Percentiles rank a stretch among this genome's conserved stretches.
phyloP scores from a whole-genome alignment of 2,113 vertebrate genomes.

The Malurus elegans region DNA sequence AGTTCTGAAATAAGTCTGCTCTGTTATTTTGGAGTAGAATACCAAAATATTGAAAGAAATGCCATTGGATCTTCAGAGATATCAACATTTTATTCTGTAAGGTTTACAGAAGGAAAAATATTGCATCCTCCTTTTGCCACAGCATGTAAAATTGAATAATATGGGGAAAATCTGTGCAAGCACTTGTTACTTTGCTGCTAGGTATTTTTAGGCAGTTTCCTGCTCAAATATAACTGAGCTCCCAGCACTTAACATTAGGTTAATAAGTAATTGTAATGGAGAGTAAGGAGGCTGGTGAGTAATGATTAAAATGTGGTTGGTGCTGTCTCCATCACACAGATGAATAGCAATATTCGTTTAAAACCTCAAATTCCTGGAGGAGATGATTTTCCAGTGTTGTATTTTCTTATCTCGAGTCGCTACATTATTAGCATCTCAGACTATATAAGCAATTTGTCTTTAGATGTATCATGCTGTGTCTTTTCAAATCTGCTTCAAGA shows the following conservation, averaged over 20 bases:
- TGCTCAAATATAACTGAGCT: background rate
- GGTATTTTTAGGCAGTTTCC: background rate
- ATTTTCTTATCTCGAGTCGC: background rate
- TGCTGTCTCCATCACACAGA: background rate
- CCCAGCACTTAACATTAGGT: background rate
- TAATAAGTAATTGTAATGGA: background rate
- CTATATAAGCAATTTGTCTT: background rate
- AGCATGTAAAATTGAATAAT: background rate
- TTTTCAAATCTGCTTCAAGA: background rate
- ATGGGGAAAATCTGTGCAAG: background rate
- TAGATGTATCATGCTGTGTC: no score
- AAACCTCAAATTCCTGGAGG: slow-evolving; percentile 5
- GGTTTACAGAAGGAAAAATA: background rate
- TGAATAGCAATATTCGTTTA: slow-evolving; percentile 31
- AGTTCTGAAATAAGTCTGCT: background rate
- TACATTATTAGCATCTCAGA: background rate
- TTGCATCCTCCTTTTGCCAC: background rate
- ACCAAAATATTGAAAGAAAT: background rate
- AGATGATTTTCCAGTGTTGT: background rate
- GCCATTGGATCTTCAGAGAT: background rate
- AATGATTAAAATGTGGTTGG: background rate
- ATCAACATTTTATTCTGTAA: background rate
- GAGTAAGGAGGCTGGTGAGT: background rate
- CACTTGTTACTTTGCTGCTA: background rate
- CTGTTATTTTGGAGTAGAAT: background rate